Percentiles rank a stretch among this genome's conserved stretches.
Evolutionary conservation across 2,888 invertebrate species (phyloP).

Genomic region (Chrysolina oricalcia): DNA sequence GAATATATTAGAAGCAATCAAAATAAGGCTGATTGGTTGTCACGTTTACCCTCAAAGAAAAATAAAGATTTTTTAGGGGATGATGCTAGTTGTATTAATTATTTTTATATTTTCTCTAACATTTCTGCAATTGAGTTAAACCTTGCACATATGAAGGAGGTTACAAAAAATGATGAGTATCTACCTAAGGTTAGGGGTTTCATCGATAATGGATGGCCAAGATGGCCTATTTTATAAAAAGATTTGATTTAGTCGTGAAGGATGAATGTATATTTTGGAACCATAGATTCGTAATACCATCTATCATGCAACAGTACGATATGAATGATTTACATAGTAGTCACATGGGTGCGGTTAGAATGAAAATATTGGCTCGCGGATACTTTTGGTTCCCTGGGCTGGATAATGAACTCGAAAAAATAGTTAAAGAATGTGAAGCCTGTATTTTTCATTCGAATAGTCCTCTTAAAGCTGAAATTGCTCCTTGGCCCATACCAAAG

Average conservation of each 20-base stretch:
- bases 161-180: neutral
- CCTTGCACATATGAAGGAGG: neutral
- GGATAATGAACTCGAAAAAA: too few species aligned
- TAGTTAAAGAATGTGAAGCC: neutral
- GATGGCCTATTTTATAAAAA: conserved; percentile 1
- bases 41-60: too few species aligned
- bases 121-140: conserved; percentile 6
- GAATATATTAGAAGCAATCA: conserved; percentile 48
- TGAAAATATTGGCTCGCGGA: too few species aligned
- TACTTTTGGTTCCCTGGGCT: too few species aligned
- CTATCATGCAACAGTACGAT: too few species aligned
- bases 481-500: too few species aligned
- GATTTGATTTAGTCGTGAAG: neutral
- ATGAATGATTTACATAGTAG: too few species aligned
- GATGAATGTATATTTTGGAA: too few species aligned
- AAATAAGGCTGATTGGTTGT: too few species aligned
- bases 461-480: neutral
- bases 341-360: too few species aligned
- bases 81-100: neutral
- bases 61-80: too few species aligned
- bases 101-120: conserved; percentile 12
- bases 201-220: neutral
- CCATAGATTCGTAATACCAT: too few species aligned
- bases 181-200: neutral
- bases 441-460: neutral